A percentile compares a stretch with the other conserved stretches of the same genome.
Evolutionary conservation across 2,113 vertebrate genomes (phyloP).

Genomic region (Sceloporus undulatus): DNA sequence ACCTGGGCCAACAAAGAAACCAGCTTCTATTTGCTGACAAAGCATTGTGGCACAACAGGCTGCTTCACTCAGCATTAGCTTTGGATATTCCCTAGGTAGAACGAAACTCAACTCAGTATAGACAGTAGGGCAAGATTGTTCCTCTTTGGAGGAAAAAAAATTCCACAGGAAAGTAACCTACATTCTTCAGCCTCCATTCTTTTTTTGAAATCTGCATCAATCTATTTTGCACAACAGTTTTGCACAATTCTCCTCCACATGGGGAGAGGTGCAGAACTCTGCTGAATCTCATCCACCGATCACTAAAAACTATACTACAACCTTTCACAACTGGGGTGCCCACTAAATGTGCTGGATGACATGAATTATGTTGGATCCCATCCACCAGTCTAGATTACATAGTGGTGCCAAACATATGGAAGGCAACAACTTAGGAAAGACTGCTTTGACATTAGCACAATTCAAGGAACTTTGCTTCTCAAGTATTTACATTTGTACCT

Average conservation of each 20-base stretch:
- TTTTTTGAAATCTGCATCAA: background rate
- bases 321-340: background rate
- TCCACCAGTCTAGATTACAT: no score
- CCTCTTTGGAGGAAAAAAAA: background rate
- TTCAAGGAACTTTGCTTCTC: background rate
- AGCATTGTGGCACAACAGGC: slow-evolving; percentile 46
- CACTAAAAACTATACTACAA: no score
- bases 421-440: no score
- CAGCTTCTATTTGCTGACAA: slow-evolving; percentile 52
- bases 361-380: no score
- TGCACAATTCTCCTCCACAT: background rate
- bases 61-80: background rate
- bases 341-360: background rate
- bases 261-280: background rate
- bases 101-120: background rate
- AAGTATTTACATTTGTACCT: background rate
- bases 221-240: background rate
- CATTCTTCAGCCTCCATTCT: background rate
- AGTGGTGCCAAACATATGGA: no score
- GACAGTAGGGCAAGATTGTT: background rate
- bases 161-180: background rate
- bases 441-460: no score
- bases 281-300: background rate
- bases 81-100: background rate
- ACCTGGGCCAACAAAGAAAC: slow-evolving; percentile 60